Conservation (phyloP, 1,140 invertebrate genomes). For the Panulirus ornatus region DNA sequence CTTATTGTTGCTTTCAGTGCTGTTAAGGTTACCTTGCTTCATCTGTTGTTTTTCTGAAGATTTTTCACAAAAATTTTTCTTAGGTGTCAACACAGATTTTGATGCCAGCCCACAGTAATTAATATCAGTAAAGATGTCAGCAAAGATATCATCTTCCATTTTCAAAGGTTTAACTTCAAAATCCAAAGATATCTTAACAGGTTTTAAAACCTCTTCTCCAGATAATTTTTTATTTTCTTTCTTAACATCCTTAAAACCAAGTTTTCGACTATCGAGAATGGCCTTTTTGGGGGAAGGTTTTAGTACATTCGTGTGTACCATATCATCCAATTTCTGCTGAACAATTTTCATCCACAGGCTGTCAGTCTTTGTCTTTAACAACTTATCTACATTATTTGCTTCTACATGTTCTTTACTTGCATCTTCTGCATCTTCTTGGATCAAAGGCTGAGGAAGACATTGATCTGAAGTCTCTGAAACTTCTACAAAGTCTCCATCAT, state of each 20-base stretch:
- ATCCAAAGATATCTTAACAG: conserved; percentile 69
- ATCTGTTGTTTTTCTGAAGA: neutral
- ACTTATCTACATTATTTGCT: conserved; percentile 55
- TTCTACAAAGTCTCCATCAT: conserved; percentile 82
- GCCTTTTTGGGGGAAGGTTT: conserved; percentile 65
- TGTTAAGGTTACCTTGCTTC: neutral
- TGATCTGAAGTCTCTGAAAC: conserved; percentile 78
- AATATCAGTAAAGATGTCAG: conserved; percentile 82
- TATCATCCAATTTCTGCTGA: conserved; percentile 69
- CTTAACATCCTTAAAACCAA: conserved; percentile 13
- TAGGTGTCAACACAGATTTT: neutral
- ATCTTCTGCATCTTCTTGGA: conserved; percentile 10
- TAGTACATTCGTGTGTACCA: conserved; percentile 65
- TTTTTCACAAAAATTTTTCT: neutral
- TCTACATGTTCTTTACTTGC: conserved; percentile 34
- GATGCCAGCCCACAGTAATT: too few species aligned
- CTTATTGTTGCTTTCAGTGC: neutral
- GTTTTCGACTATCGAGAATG: conserved; percentile 59
- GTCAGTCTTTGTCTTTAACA: conserved; percentile 65
- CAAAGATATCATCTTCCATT: conserved; percentile 84
- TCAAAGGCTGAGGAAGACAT: neutral
- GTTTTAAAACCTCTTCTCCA: conserved; percentile 25
- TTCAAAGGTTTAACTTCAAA: conserved; percentile 76
- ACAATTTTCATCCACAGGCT: conserved; percentile 74
- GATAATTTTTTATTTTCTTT: neutral